Evolutionary conservation across 2,888 invertebrate species (phyloP).

Genomic region (Oegoconia quadripuncta): DNA sequence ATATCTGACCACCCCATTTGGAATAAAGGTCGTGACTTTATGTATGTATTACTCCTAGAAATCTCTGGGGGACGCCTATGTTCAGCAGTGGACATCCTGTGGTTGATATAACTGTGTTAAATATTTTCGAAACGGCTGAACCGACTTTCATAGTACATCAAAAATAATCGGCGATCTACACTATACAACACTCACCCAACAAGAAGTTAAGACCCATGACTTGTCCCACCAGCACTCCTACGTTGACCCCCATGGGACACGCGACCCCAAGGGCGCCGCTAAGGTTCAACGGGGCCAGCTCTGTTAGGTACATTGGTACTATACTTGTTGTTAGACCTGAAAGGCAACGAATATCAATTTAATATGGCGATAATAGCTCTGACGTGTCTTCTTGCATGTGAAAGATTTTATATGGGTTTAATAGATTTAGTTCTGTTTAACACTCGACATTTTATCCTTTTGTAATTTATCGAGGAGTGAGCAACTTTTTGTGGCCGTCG

Average conservation of each 20-base stretch:
- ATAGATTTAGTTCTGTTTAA: too few relatives aligned
- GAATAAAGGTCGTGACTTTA: too few relatives aligned
- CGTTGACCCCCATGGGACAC: conserved; percentile 88
- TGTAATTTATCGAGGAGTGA: too few relatives aligned
- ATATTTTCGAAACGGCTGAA: not conserved
- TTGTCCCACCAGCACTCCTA: conserved; percentile 87
- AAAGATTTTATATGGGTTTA: too few relatives aligned
- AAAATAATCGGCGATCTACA: not conserved
- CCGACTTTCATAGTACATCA: not conserved
- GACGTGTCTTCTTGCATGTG: too few relatives aligned
- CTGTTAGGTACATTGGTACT: conserved; percentile 94
- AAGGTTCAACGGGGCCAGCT: conserved; percentile 87
- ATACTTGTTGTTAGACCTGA: conserved; percentile 90
- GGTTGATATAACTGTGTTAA: too few relatives aligned
- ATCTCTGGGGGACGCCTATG: too few relatives aligned
- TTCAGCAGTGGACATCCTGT: too few relatives aligned
- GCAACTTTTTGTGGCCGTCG: too few relatives aligned
- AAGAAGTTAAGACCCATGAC: conserved; percentile 82
- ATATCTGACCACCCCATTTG: too few relatives aligned
- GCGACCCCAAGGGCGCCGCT: conserved; percentile 93
- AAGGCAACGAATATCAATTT: conserved; percentile 24
- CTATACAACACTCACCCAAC: conserved; percentile 71
- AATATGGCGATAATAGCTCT: not conserved
- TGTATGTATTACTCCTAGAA: too few relatives aligned
- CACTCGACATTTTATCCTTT: too few relatives aligned